These are phyloP conservation scores for Crepidodera aurea DNA, from an alignment of 2,888 invertebrate genomes.

Conservation along the genomic window DNA sequence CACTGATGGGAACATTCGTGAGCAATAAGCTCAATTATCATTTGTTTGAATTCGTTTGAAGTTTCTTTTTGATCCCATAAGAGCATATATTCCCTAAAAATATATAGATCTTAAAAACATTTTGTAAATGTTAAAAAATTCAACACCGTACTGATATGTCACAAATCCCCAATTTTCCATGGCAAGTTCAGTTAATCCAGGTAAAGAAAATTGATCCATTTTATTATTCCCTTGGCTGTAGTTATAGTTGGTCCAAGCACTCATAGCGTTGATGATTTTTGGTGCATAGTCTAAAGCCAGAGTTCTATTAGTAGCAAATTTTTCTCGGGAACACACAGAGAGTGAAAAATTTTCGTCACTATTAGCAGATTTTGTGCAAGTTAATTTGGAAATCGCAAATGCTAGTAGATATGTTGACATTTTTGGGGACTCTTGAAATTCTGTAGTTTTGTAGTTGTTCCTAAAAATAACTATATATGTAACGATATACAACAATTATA, in stretches of 20 bases:
- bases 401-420: conserved; percentile 92
- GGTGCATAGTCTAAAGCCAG: conserved; percentile 42
- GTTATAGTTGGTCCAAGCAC: conserved; percentile 39
- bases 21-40: conserved; percentile 71
- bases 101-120: conserved; percentile 25
- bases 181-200: conserved; percentile 83
- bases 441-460: conserved; percentile 4
- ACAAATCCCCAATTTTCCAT: conserved; percentile 95
- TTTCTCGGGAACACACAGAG: conserved; percentile 39
- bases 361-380: conserved; percentile 30
- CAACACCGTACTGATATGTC: conserved; percentile 70
- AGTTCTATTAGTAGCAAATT: conserved; percentile 30
- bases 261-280: conserved; percentile 36
- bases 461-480: too few relatives aligned
- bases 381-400: conserved; percentile 81
- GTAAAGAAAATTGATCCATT: conserved; percentile 83
- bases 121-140: too few relatives aligned
- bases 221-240: conserved; percentile 67
- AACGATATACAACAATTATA: too few relatives aligned
- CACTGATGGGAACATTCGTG: conserved; percentile 86
- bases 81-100: conserved; percentile 68
- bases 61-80: conserved; percentile 59
- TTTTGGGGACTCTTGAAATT: conserved; percentile 61
- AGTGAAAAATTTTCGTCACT: not conserved
- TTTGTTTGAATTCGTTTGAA: conserved; percentile 58